Evolutionary conservation across 2,797 vertebrate genomes (phyloP).

Genomic region (Harpagifer antarcticus): DNA sequence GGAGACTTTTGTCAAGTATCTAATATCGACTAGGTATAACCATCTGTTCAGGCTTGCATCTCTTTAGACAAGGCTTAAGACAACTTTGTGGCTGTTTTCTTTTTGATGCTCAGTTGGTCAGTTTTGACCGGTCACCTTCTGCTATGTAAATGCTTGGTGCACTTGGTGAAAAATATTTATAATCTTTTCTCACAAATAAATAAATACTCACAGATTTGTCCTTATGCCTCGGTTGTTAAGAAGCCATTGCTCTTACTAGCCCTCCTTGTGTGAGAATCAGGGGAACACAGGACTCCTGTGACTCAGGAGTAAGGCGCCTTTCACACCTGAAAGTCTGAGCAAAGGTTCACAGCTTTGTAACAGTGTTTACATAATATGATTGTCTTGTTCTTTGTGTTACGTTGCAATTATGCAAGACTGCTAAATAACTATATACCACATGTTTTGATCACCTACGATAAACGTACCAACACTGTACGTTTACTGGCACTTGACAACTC

Average conservation of each 20-base stretch:
- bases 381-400: no score
- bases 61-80: conserved; percentile 9
- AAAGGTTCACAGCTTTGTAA: no score
- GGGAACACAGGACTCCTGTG: conserved; percentile 38
- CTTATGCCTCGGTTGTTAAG: conserved; percentile 13
- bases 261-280: conserved; percentile 18
- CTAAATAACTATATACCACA: no score
- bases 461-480: no score
- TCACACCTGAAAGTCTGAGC: no score
- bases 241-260: conserved; percentile 41
- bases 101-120: conserved; percentile 1
- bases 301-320: conserved; percentile 38
- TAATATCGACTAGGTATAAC: not conserved
- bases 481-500: no score
- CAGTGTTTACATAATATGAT: no score
- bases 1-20: conserved; percentile 15
- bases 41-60: not conserved
- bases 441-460: no score
- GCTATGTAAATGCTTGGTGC: conserved; percentile 16
- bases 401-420: no score
- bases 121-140: conserved; percentile 17
- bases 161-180: conserved; percentile 37
- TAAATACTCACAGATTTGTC: conserved; percentile 35
- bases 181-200: conserved; percentile 43
- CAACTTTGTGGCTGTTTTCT: conserved; percentile 11